Base-by-base conservation (phyloP, 2,797 vertebrate genomes). In the Nyctibius grandis region DNA sequence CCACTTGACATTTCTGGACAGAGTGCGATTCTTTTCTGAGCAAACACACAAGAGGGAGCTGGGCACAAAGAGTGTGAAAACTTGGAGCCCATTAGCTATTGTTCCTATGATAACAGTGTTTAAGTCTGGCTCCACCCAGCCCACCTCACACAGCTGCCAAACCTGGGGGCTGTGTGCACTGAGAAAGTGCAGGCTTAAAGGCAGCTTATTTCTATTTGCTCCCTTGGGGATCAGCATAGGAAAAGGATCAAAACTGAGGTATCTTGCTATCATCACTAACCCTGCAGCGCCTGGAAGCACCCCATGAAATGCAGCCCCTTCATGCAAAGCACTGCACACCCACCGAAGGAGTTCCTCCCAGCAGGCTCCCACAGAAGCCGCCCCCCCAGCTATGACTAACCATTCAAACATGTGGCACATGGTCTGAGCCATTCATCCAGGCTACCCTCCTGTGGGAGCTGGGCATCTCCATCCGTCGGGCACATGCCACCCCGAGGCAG, bases 1-100 rank as follows among this genome's bases (percentile, higher is more conserved):
- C 44, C 76, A 86, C 97, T 97, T 96, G 57, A 90, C 93, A 95
- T 51, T 94, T 91, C 94, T 93, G 77, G 76, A 59, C 19, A 15
- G 54, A 94, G 69, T 67, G 68, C 50, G 85, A 74, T 84, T 95
- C 63, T 67, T 94, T 83, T 57, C 88, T 88, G 65, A 65, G 57
- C 82, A 96, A 97, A 97, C 76, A 96, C 47, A 91, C 12, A 42
- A 5, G 0, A 65, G 50, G 45, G 80, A 96, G 76, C 85, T 95
- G 75, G 91, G 81, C 68, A 91, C 60, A 63, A 82, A 91, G 85
- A 97, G 80, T 70, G 85, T 78, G 48, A 82, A 53, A 81, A 91
- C 77, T 56, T 75, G 47, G 70, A 88, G 40, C 16, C 56, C 25
- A 5, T 51, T 77, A 93, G n/a, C 20, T 86, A 21, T 42, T 80